These are phyloP conservation scores for Myocastor coypus DNA, from an alignment of 2,113 vertebrate species.

Conservation along the genomic window DNA sequence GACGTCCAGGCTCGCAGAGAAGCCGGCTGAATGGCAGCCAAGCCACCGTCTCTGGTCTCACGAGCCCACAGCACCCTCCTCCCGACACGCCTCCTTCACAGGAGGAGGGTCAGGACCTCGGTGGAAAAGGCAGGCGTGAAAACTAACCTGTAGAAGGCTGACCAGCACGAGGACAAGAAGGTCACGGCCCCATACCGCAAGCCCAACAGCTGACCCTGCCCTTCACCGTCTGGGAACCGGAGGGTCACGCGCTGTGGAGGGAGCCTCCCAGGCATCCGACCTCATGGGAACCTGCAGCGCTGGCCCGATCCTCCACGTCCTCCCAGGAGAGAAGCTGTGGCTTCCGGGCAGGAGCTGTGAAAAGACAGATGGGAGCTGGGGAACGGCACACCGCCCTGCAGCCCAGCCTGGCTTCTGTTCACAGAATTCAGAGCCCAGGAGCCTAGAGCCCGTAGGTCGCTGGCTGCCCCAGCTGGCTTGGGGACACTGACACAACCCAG, in stretches of 20 bases:
- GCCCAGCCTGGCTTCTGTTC: constrained; percentile 23
- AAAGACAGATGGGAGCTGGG: not conserved
- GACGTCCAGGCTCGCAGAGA: not conserved
- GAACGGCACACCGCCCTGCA: not conserved
- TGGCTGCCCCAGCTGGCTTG: not conserved
- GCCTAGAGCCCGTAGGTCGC: not conserved
- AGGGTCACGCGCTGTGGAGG: not conserved
- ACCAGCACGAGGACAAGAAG: not conserved
- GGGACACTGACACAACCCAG: not conserved
- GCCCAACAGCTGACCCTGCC: not conserved
- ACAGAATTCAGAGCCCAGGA: constrained; percentile 64
- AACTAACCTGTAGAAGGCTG: not conserved
- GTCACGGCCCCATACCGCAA: not conserved
- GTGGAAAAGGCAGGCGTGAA: not conserved
- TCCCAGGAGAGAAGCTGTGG: not conserved
- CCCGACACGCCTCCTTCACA: not conserved
- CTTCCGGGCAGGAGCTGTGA: constrained; percentile 7
- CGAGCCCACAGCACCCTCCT: not conserved
- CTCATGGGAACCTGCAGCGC: not conserved
- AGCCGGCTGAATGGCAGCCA: not conserved
- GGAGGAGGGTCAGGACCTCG: not conserved
- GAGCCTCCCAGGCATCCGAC: not conserved
- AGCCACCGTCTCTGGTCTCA: not conserved
- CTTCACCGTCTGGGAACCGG: not conserved
- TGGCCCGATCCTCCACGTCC: not conserved